A percentile compares a stretch with the other conserved stretches of the same genome.
phyloP scores from a whole-genome alignment of 2,113 vertebrate genomes.

The Solea solea region DNA sequence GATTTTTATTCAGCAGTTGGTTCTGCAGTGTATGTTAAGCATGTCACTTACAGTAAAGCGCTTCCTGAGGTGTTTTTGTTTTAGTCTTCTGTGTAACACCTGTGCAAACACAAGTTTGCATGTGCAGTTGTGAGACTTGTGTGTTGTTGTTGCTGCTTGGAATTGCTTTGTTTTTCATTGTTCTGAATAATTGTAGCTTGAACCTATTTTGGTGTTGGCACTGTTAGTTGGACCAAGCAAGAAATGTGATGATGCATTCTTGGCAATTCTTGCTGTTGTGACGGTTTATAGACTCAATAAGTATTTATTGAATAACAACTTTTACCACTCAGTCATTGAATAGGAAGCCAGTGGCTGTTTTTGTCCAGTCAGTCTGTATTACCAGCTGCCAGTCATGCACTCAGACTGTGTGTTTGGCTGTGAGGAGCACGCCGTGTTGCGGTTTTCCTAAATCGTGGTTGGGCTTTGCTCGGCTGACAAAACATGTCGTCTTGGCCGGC shows the following conservation, averaged over 20 bases:
- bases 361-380: constrained; percentile 7
- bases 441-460: constrained; percentile 69
- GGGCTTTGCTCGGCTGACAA: constrained; percentile 54
- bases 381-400: constrained; percentile 23
- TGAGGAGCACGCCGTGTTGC: constrained; percentile 43
- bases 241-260: background rate
- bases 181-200: background rate
- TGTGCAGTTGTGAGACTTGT: too few species aligned
- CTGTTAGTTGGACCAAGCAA: background rate
- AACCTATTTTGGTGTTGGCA: background rate
- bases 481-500: constrained; percentile 60
- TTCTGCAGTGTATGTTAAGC: too few species aligned
- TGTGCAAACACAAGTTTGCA: too few species aligned
- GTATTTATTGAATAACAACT: too few species aligned
- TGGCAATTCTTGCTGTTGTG: too few species aligned
- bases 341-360: background rate
- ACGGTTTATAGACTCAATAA: too few species aligned
- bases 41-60: too few species aligned
- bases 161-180: background rate
- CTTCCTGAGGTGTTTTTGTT: too few species aligned
- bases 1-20: too few species aligned
- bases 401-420: constrained; percentile 41
- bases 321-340: too few species aligned
- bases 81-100: too few species aligned
- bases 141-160: too few species aligned